Conservation (phyloP, 2,888 invertebrate genomes). For the Cosmia trapezina region DNA sequence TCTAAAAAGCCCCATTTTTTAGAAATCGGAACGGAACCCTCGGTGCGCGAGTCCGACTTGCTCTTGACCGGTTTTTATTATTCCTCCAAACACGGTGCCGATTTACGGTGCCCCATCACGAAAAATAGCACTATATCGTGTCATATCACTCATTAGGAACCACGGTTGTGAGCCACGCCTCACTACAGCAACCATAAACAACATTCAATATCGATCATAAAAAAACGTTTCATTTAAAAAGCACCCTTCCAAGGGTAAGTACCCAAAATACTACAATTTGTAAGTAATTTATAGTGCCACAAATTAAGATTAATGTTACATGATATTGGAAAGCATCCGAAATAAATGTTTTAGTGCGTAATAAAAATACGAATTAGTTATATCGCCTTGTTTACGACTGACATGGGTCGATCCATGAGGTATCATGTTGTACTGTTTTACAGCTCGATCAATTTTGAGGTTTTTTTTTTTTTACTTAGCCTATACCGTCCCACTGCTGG, state of each 20-base stretch:
- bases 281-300: constrained; percentile 59
- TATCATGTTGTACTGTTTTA: constrained; percentile 24
- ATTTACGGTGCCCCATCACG: constrained; percentile 40
- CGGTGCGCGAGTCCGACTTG: too few species aligned
- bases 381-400: constrained; percentile 50
- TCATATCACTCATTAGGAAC: constrained; percentile 37
- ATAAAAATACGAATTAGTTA: constrained; percentile 57
- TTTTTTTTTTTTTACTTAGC: too few species aligned
- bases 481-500: too few species aligned
- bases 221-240: constrained; percentile 43
- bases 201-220: constrained; percentile 42
- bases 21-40: too few species aligned
- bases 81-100: constrained; percentile 26
- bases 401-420: constrained; percentile 29
- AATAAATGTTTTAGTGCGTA: constrained; percentile 51
- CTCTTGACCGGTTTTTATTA: too few species aligned
- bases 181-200: constrained; percentile 45
- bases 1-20: too few species aligned
- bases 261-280: constrained; percentile 58
- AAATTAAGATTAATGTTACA: constrained; percentile 64
- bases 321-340: constrained; percentile 58
- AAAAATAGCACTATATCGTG: constrained; percentile 29
- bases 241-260: constrained; percentile 47
- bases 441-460: not conserved
- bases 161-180: constrained; percentile 37